Conservation (phyloP, 2,888 invertebrate genomes). For the Ashinkailepas kermadecensis region DNA sequence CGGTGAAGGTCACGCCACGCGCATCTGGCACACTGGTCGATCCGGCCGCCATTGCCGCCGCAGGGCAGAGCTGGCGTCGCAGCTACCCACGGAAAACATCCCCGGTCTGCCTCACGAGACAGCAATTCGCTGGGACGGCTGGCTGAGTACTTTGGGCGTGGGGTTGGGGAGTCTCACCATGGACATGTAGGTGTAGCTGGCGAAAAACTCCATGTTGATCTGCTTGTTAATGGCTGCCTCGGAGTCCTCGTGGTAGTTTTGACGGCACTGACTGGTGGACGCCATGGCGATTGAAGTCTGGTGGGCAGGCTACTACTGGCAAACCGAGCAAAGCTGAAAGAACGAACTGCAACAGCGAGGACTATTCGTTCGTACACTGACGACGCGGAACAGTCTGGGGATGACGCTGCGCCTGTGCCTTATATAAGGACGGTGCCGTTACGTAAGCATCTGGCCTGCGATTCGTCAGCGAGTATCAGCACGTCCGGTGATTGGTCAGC, state of each 20-base stretch:
- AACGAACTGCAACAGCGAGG: background rate
- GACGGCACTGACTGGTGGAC: constrained; percentile 38
- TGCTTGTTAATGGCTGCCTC: constrained; percentile 38
- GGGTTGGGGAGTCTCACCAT: constrained; percentile 41
- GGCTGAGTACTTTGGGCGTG: no score
- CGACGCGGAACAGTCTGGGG: constrained; percentile 35
- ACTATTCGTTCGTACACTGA: constrained; percentile 37
- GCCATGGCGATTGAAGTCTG: constrained; percentile 37
- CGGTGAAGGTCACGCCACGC: no score
- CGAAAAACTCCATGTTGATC: constrained; percentile 42
- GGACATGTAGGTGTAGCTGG: constrained; percentile 42
- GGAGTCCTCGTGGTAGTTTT: constrained; percentile 37
- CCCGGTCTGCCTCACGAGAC: no score
- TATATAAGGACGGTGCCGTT: background rate
- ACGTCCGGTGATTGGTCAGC: background rate
- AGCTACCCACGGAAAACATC: background rate
- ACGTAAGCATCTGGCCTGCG: background rate
- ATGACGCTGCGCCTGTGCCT: background rate
- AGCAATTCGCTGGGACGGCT: no score
- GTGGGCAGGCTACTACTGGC: background rate
- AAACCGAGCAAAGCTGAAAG: background rate
- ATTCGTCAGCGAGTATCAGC: background rate
- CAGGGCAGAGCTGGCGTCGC: background rate
- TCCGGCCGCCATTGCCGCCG: background rate
- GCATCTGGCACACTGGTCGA: no score